phyloP scores from a whole-genome alignment of 2,113 vertebrate species.

The Phalacrocorax carbo region DNA sequence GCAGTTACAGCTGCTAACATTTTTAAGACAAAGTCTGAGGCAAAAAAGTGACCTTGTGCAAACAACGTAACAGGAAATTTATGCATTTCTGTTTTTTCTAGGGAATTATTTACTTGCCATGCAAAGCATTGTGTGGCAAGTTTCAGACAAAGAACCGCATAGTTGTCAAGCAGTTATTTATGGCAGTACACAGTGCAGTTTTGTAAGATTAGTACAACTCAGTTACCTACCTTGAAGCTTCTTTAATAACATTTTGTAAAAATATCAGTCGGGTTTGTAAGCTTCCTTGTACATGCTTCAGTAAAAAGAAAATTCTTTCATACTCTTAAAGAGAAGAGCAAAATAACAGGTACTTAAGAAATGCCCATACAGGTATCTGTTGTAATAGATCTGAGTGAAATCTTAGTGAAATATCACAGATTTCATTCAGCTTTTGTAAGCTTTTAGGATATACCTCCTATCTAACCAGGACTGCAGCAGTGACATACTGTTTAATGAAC shows the following conservation, averaged over 20 bases:
- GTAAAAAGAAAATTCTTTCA: constrained; percentile 92
- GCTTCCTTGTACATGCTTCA: constrained; percentile 94
- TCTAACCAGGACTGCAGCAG: background rate
- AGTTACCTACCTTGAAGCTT: constrained; percentile 86
- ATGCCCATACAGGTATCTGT: background rate
- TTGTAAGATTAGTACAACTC: background rate
- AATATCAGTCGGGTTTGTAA: constrained; percentile 91
- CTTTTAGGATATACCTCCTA: background rate
- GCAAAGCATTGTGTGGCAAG: background rate
- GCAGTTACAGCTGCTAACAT: background rate
- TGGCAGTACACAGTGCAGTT: background rate
- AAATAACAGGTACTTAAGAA: constrained; percentile 12
- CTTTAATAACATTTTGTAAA: constrained; percentile 95
- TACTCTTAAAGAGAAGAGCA: constrained; percentile 78
- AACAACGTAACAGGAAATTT: background rate
- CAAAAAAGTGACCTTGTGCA: background rate
- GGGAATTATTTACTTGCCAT: background rate
- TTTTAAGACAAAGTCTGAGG: background rate
- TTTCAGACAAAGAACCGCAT: background rate
- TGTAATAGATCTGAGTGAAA: background rate
- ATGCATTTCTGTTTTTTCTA: background rate
- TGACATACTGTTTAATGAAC: background rate
- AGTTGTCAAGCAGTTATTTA: background rate
- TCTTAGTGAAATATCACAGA: background rate
- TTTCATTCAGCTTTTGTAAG: background rate